Evolutionary conservation across 2,113 vertebrate species (phyloP), one percentile per base, ranked within the genome.

Genomic region (Alaudala cheleensis): DNA sequence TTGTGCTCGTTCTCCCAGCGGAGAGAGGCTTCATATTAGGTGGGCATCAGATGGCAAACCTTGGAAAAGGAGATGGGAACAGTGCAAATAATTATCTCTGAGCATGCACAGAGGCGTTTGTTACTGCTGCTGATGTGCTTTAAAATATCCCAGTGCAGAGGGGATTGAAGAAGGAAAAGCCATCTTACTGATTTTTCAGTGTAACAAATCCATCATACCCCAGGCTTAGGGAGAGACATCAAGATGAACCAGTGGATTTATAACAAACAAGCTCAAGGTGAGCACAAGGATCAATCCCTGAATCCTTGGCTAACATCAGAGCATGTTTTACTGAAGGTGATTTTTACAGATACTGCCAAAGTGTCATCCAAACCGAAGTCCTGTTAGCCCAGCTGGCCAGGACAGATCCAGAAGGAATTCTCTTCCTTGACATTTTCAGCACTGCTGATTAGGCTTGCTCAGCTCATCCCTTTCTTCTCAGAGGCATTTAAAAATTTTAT

Each of bases 31-130:
- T 49, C 37, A 7, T 12, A 14, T 15, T 74, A 34, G 86, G 51
- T 45, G 73, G 91, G 95, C 95, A 93, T 97, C 94, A 97, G 94
- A 95, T 95, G 95, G 95, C 77, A 92, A 95, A 66, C 53, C 49
- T 78, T 69, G 10, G 77, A 53, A 78, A 79, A 92, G 94, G 28
- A 45, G 53, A 79, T 76, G 70, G 64, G 51, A 95, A 65, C 23
- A 15, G 44, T 40, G 45, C 84, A 91, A 64, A 87, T 95, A 95
- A 93, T 95, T 45, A 74, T 64, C 70, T 65, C 44, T 22, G 51
- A 57, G 89, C 73, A 79, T 5, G 4, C 86, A 95, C 69, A 82
- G 81, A 45, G 23, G 31, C 0, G 0, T 84, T 95, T 21, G 8
- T 79, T 76, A 22, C 49, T 67, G 73, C 92, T 84, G 26, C 86